Evolutionary conservation across 30 jellyfish, hydroid and myxozoan genomes (phyloP).

Genomic region (Rhopilema esculentum): DNA sequence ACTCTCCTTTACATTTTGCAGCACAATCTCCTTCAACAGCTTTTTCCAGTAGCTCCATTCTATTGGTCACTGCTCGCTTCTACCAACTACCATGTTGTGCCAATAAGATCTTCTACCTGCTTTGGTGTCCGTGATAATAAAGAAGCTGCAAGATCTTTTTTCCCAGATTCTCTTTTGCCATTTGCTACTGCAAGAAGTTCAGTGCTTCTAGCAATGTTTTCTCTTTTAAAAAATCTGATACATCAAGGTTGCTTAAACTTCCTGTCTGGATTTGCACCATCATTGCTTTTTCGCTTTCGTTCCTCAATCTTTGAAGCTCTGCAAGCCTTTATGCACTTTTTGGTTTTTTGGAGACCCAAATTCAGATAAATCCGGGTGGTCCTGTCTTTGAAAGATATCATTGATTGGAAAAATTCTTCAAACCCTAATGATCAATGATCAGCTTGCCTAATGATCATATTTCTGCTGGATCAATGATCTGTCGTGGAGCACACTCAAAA

Average conservation of each 20-base stretch:
- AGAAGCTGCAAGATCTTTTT: conserved; percentile 55
- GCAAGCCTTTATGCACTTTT: no score
- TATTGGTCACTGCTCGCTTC: conserved; percentile 15
- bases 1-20: conserved; percentile 23
- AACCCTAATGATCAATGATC: no score
- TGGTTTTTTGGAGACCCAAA: no score
- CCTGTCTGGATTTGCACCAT: no score
- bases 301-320: no score
- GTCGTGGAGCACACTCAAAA: no score
- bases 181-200: conserved; percentile 52
- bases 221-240: conserved; percentile 31
- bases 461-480: no score
- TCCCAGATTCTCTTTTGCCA: conserved; percentile 33
- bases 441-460: no score
- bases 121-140: conserved; percentile 13
- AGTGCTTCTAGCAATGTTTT: conserved; percentile 12
- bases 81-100: conserved; percentile 47
- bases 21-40: conserved; percentile 43
- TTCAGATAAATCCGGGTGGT: no score
- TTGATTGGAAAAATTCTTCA: no score
- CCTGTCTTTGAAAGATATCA: no score
- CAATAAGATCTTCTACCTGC: conserved; percentile 6
- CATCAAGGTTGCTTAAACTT: conserved; percentile 27
- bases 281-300: no score
- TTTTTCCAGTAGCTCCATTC: background rate